A percentile compares a stretch with the other conserved stretches of the same genome.
phyloP scores from a whole-genome alignment of 2,113 vertebrate genomes.

The Cyanistes caeruleus region DNA sequence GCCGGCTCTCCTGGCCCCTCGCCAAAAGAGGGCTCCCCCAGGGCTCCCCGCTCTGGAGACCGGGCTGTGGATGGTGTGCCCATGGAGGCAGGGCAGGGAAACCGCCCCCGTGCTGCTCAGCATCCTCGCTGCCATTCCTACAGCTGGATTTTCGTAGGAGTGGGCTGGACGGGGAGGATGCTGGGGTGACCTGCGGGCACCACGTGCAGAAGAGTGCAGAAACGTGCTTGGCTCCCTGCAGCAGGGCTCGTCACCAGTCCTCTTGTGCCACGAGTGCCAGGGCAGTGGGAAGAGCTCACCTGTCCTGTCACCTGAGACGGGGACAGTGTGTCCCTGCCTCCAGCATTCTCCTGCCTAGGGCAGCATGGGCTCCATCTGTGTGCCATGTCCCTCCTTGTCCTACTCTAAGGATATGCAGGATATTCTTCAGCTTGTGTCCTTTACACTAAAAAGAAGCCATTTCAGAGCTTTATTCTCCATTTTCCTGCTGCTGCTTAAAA shows the following conservation, averaged over 20 bases:
- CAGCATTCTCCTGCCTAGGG: not conserved
- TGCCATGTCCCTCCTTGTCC: not conserved
- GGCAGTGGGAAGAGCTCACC: not conserved
- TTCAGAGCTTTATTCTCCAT: not conserved
- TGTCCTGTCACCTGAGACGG: accelerated
- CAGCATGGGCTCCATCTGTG: accelerated
- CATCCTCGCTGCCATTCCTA: not conserved
- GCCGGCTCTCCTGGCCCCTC: not conserved
- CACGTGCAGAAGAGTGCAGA: not conserved
- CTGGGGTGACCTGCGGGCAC: not conserved
- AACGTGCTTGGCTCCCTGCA: not conserved
- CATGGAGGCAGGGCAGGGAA: accelerated
- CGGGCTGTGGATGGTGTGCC: accelerated
- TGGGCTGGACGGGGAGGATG: not conserved
- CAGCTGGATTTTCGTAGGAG: not conserved
- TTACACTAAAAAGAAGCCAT: not conserved
- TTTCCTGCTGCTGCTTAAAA: not conserved
- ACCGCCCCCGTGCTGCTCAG: not conserved
- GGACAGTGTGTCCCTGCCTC: not conserved
- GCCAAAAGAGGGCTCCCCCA: not conserved
- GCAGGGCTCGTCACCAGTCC: not conserved
- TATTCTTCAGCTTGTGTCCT: not conserved
- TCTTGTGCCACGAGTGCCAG: not conserved
- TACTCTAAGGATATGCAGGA: accelerated
- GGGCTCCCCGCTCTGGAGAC: accelerated